These are phyloP conservation scores for Epicampocera succincta DNA, from an alignment of 2,888 invertebrate species.

Conservation along the genomic window DNA sequence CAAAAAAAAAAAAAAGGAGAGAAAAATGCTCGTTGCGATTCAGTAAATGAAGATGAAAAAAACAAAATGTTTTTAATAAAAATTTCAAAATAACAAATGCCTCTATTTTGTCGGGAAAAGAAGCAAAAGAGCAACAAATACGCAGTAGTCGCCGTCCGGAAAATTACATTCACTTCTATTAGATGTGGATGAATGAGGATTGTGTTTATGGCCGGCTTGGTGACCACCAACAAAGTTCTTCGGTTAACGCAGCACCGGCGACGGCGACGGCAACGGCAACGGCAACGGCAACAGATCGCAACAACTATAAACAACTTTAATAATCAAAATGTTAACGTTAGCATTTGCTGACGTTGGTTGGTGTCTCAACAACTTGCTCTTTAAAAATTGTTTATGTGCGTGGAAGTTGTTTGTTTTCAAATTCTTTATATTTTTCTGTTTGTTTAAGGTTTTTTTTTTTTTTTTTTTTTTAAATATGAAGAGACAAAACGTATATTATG, in stretches of 20 bases:
- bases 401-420: conserved; percentile 24
- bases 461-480: conserved; percentile 18
- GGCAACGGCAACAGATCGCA: conserved; percentile 42
- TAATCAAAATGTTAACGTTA: conserved; percentile 61
- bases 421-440: not conserved
- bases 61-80: conserved; percentile 44
- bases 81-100: conserved; percentile 31
- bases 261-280: too few relatives aligned
- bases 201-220: not conserved
- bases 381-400: conserved; percentile 3
- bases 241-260: conserved; percentile 29
- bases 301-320: conserved; percentile 38
- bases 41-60: conserved; percentile 50
- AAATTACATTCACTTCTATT: conserved; percentile 28
- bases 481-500: conserved; percentile 60
- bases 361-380: conserved; percentile 24
- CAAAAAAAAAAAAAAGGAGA: conserved; percentile 12
- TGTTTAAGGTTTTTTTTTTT: not conserved
- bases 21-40: conserved; percentile 22
- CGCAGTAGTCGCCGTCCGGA: conserved; percentile 33
- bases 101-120: conserved; percentile 47
- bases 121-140: conserved; percentile 16
- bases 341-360: conserved; percentile 44
- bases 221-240: conserved; percentile 59
- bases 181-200: conserved; percentile 36